phyloP scores from a whole-genome alignment of 2,797 vertebrate genomes.

The Phylloscopus collybita region DNA sequence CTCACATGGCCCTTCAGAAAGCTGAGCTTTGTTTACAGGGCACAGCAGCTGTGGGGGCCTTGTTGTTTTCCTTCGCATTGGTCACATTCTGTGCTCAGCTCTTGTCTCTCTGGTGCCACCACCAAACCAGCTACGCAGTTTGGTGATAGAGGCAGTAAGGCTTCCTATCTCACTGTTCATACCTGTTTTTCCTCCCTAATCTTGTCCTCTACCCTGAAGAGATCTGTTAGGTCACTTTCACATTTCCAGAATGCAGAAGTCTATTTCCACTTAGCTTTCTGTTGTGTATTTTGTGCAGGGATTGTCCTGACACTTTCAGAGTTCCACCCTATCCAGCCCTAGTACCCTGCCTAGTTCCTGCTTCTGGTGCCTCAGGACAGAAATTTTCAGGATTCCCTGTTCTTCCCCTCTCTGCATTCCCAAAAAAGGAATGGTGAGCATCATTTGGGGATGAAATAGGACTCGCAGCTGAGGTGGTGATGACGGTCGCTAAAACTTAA shows the following conservation, averaged over 20 bases:
- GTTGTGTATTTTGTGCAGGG: not conserved
- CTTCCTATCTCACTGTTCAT: not conserved
- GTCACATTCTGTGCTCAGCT: slow-evolving; percentile 34
- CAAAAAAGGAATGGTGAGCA: not conserved
- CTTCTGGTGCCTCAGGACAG: not conserved
- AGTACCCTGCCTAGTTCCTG: not conserved
- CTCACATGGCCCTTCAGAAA: slow-evolving; percentile 44
- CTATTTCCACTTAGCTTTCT: not conserved
- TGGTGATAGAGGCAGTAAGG: not conserved
- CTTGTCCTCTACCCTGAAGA: not conserved
- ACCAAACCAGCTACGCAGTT: not conserved
- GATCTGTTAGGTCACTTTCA: not conserved
- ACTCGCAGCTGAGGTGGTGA: not conserved
- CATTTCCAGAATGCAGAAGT: not conserved
- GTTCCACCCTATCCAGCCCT: not conserved
- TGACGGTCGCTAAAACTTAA: not conserved
- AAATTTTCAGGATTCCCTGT: not conserved
- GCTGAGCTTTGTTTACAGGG: slow-evolving; percentile 48
- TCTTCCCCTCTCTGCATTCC: not conserved
- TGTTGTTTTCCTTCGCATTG: slow-evolving; percentile 50
- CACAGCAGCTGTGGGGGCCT: slow-evolving; percentile 36
- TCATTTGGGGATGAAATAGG: not conserved
- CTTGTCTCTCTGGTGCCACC: not conserved
- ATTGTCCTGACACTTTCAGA: not conserved
- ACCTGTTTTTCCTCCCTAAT: not conserved